Percentiles rank a stretch among this genome's conserved stretches.
phyloP scores from a whole-genome alignment of 2,797 vertebrate genomes.

The Chaunax sp. region DNA sequence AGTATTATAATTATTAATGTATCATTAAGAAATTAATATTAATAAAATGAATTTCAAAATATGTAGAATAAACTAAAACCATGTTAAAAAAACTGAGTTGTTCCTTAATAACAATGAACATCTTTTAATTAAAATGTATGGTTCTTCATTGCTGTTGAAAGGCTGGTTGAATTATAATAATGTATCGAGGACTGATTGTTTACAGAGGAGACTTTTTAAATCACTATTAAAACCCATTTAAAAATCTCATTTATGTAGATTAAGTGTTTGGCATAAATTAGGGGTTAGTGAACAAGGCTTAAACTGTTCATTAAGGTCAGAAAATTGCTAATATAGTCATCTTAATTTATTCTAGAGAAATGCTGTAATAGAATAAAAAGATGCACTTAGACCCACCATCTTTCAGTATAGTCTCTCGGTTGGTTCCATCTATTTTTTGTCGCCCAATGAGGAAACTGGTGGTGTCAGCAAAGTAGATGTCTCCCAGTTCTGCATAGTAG shows the following conservation, averaged over 20 bases:
- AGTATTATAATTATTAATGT: neutral
- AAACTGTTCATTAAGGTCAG: neutral
- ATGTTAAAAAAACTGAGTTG: too few relatives aligned
- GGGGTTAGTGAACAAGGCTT: neutral
- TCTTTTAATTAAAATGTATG: neutral
- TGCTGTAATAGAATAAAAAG: neutral
- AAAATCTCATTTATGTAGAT: too few relatives aligned
- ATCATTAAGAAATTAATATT: neutral
- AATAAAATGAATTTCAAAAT: neutral
- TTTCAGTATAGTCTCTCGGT: conserved; percentile 95
- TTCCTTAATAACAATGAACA: too few relatives aligned
- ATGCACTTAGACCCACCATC: conserved; percentile 84
- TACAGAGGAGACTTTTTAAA: too few relatives aligned
- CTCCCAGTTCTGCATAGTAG: conserved; percentile 92
- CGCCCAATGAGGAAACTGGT: conserved; percentile 98
- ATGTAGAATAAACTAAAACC: too few relatives aligned
- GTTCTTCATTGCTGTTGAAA: neutral
- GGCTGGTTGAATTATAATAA: neutral
- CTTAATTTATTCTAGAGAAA: neutral
- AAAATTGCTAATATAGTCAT: neutral
- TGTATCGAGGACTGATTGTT: too few relatives aligned
- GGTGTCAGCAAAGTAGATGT: conserved; percentile 98
- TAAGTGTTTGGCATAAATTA: neutral
- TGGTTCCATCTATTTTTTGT: conserved; percentile 94
- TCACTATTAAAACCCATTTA: too few relatives aligned